These are phyloP conservation scores for Gasterosteus aculeatus DNA, from an alignment of 2,113 vertebrate species.

Conservation along the genomic window DNA sequence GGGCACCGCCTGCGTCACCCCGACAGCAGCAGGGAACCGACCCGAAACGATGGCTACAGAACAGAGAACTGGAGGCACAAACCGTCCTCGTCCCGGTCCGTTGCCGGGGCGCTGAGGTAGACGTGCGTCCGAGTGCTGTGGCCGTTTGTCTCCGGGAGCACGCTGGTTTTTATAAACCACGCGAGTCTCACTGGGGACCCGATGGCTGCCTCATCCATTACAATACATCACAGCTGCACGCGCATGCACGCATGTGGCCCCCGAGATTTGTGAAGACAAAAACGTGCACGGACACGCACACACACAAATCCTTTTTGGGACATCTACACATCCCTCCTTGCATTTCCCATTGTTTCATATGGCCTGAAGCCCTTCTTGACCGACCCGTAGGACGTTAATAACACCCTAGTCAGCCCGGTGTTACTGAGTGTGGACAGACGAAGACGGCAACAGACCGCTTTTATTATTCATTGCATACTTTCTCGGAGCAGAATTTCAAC, in stretches of 20 bases:
- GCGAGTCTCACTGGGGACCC: slow-evolving; percentile 68
- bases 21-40: not conserved
- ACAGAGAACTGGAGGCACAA: too few relatives aligned
- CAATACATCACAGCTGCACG: slow-evolving; percentile 59
- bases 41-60: too few relatives aligned
- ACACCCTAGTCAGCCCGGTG: slow-evolving; percentile 50
- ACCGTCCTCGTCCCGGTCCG: not conserved
- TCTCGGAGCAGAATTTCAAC: slow-evolving; percentile 59
- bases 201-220: slow-evolving; percentile 75
- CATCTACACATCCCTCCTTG: slow-evolving; percentile 20
- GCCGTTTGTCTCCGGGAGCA: slow-evolving; percentile 23
- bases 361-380: slow-evolving; percentile 52
- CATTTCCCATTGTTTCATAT: slow-evolving; percentile 29
- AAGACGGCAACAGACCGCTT: slow-evolving; percentile 36
- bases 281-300: slow-evolving; percentile 13
- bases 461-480: slow-evolving; percentile 64
- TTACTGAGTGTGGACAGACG: slow-evolving; percentile 69
- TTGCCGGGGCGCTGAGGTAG: not conserved
- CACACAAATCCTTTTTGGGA: slow-evolving; percentile 12
- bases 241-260: slow-evolving; percentile 6
- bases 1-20: not conserved
- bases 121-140: slow-evolving; percentile 7
- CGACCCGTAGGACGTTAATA: slow-evolving; percentile 52
- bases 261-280: slow-evolving; percentile 20
- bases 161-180: slow-evolving; percentile 72